Percentiles rank a stretch among this genome's conserved stretches.
Conservation (phyloP, 1,140 invertebrate species). For the Lasaia peninsularis region DNA sequence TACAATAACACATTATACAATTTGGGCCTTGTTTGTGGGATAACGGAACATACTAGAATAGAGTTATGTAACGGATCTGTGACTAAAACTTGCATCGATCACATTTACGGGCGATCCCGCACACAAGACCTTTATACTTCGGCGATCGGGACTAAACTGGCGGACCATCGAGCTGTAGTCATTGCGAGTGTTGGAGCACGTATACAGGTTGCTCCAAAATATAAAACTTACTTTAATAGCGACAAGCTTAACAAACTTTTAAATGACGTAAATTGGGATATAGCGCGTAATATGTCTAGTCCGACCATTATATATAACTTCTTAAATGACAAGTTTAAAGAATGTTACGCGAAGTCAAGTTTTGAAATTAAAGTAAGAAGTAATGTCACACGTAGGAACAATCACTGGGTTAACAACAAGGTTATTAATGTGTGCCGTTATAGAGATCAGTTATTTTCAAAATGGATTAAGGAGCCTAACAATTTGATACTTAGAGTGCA, state of each 20-base stretch:
- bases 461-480: too few relatives aligned
- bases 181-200: not conserved
- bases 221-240: constrained; percentile 13
- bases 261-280: constrained; percentile 10
- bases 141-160: constrained; percentile 17
- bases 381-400: too few relatives aligned
- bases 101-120: constrained; percentile 17
- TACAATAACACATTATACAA: constrained; percentile 16
- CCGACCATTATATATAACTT: constrained; percentile 14
- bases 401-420: too few relatives aligned
- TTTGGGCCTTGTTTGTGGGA: constrained; percentile 18
- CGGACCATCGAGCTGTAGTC: constrained; percentile 17
- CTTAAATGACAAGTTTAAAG: constrained; percentile 13
- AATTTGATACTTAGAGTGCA: not conserved
- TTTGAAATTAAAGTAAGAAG: constrained; percentile 1
- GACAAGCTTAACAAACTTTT: constrained; percentile 12
- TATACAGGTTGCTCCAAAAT: constrained; percentile 17
- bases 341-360: constrained; percentile 10
- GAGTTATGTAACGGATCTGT: constrained; percentile 14
- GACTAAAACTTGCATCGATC: constrained; percentile 21
- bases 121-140: constrained; percentile 19
- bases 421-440: too few relatives aligned
- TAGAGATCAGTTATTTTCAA: too few relatives aligned
- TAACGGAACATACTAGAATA: constrained; percentile 19
- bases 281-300: not conserved